phyloP scores from a whole-genome alignment of 2,888 invertebrate genomes.

The Drosophila incognita region DNA sequence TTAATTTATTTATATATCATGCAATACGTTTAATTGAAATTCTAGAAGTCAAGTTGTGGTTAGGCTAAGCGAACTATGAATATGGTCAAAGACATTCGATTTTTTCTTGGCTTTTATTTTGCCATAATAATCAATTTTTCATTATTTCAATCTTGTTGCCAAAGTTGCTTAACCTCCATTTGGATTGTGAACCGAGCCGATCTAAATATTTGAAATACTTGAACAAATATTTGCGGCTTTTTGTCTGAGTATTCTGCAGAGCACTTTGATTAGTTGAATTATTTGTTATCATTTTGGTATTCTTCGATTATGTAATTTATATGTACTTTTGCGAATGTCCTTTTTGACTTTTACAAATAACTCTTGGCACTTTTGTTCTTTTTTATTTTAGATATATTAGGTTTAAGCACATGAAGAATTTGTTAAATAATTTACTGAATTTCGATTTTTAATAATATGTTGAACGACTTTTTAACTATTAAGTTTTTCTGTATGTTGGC shows the following conservation, averaged over 20 bases:
- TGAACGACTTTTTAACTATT: constrained; percentile 2
- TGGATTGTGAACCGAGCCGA: constrained; percentile 38
- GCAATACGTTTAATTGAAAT: constrained; percentile 57
- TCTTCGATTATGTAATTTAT: constrained; percentile 54
- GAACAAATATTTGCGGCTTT: constrained; percentile 58
- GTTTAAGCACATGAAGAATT: constrained; percentile 12
- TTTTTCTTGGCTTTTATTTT: constrained; percentile 18
- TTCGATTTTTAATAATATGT: constrained; percentile 7
- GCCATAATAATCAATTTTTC: constrained; percentile 18
- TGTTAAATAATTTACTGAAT: constrained; percentile 12
- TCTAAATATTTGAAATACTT: constrained; percentile 52
- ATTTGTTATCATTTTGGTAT: constrained; percentile 8
- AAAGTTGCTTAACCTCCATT: constrained; percentile 71
- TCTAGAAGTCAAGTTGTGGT: constrained; percentile 66
- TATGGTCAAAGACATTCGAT: constrained; percentile 63
- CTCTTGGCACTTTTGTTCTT: constrained; percentile 19
- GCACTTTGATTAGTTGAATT: constrained; percentile 43
- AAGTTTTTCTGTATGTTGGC: constrained; percentile 20
- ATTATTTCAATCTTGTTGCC: constrained; percentile 28
- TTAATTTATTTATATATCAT: constrained; percentile 29
- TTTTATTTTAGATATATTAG: background rate
- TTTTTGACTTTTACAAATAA: constrained; percentile 16
- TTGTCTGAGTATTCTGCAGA: constrained; percentile 20
- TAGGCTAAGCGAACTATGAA: constrained; percentile 40
- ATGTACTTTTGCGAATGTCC: constrained; percentile 26